A percentile compares a stretch with the other conserved stretches of the same genome.
phyloP scores from a whole-genome alignment of 2,888 invertebrate species.

The Cosmorhoe ocellata region DNA sequence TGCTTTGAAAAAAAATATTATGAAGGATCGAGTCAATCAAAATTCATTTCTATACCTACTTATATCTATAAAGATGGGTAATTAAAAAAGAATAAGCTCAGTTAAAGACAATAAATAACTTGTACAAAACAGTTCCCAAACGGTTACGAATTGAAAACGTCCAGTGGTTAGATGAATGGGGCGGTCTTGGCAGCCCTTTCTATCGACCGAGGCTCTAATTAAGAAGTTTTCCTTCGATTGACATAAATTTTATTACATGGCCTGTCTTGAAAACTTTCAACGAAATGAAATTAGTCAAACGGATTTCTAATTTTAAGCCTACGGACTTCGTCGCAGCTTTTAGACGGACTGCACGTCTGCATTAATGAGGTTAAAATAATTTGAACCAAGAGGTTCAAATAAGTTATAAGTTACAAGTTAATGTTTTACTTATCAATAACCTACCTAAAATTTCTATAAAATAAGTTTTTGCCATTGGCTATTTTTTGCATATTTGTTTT shows the following conservation, averaged over 20 bases:
- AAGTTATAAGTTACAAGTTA: too few relatives aligned
- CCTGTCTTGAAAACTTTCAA: slow-evolving; percentile 59
- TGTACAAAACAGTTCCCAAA: slow-evolving; percentile 37
- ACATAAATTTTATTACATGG: slow-evolving; percentile 66
- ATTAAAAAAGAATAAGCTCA: too few relatives aligned
- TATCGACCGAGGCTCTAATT: slow-evolving; percentile 61
- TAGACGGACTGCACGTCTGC: slow-evolving; percentile 5
- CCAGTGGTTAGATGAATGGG: slow-evolving; percentile 49
- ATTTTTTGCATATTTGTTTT: too few relatives aligned
- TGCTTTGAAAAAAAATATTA: too few relatives aligned
- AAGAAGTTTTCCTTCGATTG: slow-evolving; percentile 67
- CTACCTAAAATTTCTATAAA: too few relatives aligned
- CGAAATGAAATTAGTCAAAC: slow-evolving; percentile 67
- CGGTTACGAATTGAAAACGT: slow-evolving; percentile 54
- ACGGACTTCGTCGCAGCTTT: not conserved
- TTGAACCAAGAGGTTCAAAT: too few relatives aligned
- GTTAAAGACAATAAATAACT: slow-evolving; percentile 6
- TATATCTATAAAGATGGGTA: too few relatives aligned
- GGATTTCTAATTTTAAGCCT: slow-evolving; percentile 58
- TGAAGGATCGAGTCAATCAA: too few relatives aligned
- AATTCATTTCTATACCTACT: too few relatives aligned
- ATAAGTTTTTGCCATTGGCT: too few relatives aligned
- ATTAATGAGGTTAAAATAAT: not conserved
- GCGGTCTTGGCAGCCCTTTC: slow-evolving; percentile 55
- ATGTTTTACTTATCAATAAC: too few relatives aligned